These are phyloP conservation scores for Novumbra hubbsi DNA, from an alignment of 2,797 vertebrate genomes.

Conservation along the genomic window DNA sequence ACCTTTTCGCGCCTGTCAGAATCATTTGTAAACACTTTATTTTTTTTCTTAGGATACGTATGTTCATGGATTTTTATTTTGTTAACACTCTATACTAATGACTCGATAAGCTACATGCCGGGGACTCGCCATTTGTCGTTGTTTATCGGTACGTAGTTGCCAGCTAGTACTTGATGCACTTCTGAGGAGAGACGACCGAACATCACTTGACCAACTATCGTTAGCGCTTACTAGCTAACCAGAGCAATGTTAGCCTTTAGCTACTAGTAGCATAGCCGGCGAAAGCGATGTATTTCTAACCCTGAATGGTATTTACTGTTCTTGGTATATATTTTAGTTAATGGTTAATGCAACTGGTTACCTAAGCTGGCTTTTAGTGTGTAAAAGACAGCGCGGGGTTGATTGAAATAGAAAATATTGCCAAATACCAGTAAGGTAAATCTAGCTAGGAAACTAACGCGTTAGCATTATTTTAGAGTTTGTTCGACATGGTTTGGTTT, in stretches of 20 bases:
- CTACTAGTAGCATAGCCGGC: neutral
- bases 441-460: neutral
- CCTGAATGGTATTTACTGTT: neutral
- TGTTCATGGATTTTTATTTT: constrained; percentile 37
- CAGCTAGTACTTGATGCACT: constrained; percentile 40
- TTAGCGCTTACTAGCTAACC: constrained; percentile 1
- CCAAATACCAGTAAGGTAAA: no score
- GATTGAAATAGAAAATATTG: neutral
- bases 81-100: constrained; percentile 44
- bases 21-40: constrained; percentile 69
- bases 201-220: constrained; percentile 9
- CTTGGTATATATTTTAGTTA: neutral
- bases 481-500: neutral
- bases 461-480: neutral
- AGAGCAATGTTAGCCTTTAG: neutral
- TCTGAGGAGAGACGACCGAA: constrained; percentile 53
- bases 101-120: constrained; percentile 64
- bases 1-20: constrained; percentile 76
- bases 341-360: neutral
- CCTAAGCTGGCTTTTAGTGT: neutral
- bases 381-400: neutral
- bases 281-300: neutral
- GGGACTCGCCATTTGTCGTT: constrained; percentile 57
- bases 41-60: constrained; percentile 24
- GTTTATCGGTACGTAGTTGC: constrained; percentile 71